phyloP scores from a whole-genome alignment of 2,113 vertebrate genomes.

The Oryzias curvinotus region DNA sequence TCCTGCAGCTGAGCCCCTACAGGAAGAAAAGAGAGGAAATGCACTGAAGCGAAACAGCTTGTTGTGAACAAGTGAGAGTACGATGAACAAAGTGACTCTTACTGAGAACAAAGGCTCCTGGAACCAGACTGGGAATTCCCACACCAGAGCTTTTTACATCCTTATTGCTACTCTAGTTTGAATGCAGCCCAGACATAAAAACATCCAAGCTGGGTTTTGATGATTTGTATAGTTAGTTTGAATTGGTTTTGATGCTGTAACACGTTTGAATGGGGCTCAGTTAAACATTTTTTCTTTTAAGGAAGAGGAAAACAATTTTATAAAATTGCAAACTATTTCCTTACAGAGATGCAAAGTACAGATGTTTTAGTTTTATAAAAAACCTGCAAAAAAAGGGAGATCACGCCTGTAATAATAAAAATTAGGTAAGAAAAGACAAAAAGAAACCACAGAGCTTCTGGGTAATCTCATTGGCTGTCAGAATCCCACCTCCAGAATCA shows the following conservation, averaged over 20 bases:
- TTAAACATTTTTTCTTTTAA: not conserved
- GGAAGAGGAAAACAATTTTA: not conserved
- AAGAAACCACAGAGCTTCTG: too few relatives aligned
- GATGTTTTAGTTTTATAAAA: too few relatives aligned
- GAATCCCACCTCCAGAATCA: too few relatives aligned
- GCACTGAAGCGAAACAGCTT: not conserved
- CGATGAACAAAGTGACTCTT: not conserved
- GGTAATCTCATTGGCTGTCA: too few relatives aligned
- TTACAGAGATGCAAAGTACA: too few relatives aligned
- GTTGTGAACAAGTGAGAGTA: not conserved
- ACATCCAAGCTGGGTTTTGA: not conserved
- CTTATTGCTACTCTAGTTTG: constrained; percentile 35
- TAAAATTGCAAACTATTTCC: too few relatives aligned
- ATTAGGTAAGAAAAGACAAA: too few relatives aligned
- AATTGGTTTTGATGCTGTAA: not conserved
- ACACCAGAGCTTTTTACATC: constrained; percentile 27
- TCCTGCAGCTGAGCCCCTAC: constrained; percentile 72
- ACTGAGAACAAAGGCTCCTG: constrained; percentile 8
- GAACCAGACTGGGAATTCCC: constrained; percentile 24
- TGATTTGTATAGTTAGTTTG: not conserved
- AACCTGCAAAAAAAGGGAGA: too few relatives aligned
- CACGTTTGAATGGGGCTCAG: too few relatives aligned
- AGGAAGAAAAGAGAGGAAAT: constrained; percentile 3
- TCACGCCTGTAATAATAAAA: too few relatives aligned
- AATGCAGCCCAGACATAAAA: not conserved